Conservation (phyloP, 2,797 vertebrate species). For the Cyprinodon diabolis region DNA sequence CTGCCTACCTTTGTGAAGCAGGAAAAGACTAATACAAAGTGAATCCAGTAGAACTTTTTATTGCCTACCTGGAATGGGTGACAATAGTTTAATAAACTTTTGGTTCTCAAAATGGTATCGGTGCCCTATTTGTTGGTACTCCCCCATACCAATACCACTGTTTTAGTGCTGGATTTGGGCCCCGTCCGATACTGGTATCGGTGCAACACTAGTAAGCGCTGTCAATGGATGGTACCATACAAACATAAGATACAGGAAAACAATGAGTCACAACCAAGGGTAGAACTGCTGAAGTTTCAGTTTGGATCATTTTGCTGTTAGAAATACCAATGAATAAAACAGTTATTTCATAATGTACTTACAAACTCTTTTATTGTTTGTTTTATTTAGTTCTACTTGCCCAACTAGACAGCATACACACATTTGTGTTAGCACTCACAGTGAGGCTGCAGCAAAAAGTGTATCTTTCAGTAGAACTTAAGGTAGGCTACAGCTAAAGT, state of each 20-base stretch:
- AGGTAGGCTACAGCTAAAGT: not conserved
- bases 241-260: not conserved
- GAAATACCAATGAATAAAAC: not conserved
- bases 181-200: too few species aligned
- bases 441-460: not conserved
- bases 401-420: too few species aligned
- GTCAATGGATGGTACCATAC: not conserved
- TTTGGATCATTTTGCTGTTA: not conserved
- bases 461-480: not conserved
- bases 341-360: not conserved
- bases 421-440: not conserved
- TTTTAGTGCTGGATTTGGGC: too few species aligned
- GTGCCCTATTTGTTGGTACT: too few species aligned
- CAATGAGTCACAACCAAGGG: not conserved
- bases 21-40: too few species aligned
- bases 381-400: not conserved
- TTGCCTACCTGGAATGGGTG: too few species aligned
- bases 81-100: too few species aligned
- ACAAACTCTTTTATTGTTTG: not conserved
- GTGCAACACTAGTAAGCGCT: too few species aligned
- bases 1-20: too few species aligned
- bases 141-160: too few species aligned
- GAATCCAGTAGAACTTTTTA: too few species aligned
- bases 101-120: too few species aligned
- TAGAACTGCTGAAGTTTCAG: not conserved